Evolutionary conservation across 2,797 vertebrate genomes (phyloP), one percentile per base, ranked within the genome.

Genomic region (Siniperca scherzeri): DNA sequence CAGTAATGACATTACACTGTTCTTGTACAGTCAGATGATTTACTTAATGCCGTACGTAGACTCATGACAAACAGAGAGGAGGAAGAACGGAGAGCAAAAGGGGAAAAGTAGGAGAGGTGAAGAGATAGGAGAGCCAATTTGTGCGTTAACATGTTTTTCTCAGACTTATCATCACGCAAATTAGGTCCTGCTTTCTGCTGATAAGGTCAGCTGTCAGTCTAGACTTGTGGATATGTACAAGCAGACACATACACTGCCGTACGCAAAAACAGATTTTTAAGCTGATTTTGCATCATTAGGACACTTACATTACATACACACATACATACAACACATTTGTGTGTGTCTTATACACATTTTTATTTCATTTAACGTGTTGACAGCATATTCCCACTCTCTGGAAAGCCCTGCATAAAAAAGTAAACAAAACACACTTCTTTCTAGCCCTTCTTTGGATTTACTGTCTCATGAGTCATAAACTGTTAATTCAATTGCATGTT

Each of bases 201-300:
- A 94, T 94, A 93, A 95, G 92, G 92, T 94, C 92, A 93, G 88
- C 91, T 88, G 91, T 92, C 93, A 91, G 86, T 93, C 87, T 74
- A 67, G 70, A 68, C 84, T 72, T 69, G 62, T 52, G 61, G 53
- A 80, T 71, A 72, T 56, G 66, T 74, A 78, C 70, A 68, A 56
- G 85, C 50, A 67, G 65, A 83, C 73, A 84, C 64, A 78, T 68
- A 64, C 48, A 9, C 57, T 14, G 55, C 44, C 1, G 30, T 74
- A 50, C 1, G 3, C 64, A 67, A 69, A 77, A 72, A 50, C 56
- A 40, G 55, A 82, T 73, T 56, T 82, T 69, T 46, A 19, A 81
- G 48, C 66, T 72, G 75, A 86, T 86, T 74, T 81, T 52, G 52
- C 53, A 78, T 75, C 77, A 83, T 74, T 64, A 70, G 60, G 19